phyloP scores from a whole-genome alignment of 2,888 invertebrate genomes.

The Drosophila antonietae region DNA sequence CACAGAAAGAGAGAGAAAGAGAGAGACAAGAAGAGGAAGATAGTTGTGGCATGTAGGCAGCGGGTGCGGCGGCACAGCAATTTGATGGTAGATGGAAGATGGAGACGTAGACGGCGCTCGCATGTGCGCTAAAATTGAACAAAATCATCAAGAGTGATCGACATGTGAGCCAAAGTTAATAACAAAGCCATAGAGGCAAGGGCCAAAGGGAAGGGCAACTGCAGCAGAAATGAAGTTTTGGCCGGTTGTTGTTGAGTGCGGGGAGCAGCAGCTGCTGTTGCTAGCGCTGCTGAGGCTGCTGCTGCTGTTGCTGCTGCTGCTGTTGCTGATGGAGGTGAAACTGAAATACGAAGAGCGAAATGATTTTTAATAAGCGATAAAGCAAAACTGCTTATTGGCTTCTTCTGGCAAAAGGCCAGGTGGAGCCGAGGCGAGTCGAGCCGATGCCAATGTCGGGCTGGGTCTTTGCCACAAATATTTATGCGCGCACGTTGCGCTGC shows the following conservation, averaged over 20 bases:
- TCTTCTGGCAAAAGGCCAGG: conserved; percentile 57
- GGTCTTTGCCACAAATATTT: conserved; percentile 60
- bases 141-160: conserved; percentile 81
- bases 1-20: conserved; percentile 22
- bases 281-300: conserved; percentile 13
- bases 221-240: conserved; percentile 21
- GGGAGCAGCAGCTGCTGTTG: conserved; percentile 16
- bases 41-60: conserved; percentile 66
- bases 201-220: conserved; percentile 27
- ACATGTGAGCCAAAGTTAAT: conserved; percentile 82
- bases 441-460: conserved; percentile 15
- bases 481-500: conserved; percentile 53
- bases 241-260: not conserved
- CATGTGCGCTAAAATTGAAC: conserved; percentile 80
- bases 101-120: conserved; percentile 78
- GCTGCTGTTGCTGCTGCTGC: conserved; percentile 24
- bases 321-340: conserved; percentile 61
- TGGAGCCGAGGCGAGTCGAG: conserved; percentile 36
- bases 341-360: conserved; percentile 82
- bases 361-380: conserved; percentile 84
- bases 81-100: conserved; percentile 44
- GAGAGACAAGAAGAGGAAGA: conserved; percentile 4
- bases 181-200: conserved; percentile 66
- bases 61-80: conserved; percentile 35
- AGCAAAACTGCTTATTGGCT: conserved; percentile 83